Evolutionary conservation across 2,888 invertebrate species (phyloP), one percentile per base, ranked within the genome.

Genomic region (Zaprionus obscuricornis): DNA sequence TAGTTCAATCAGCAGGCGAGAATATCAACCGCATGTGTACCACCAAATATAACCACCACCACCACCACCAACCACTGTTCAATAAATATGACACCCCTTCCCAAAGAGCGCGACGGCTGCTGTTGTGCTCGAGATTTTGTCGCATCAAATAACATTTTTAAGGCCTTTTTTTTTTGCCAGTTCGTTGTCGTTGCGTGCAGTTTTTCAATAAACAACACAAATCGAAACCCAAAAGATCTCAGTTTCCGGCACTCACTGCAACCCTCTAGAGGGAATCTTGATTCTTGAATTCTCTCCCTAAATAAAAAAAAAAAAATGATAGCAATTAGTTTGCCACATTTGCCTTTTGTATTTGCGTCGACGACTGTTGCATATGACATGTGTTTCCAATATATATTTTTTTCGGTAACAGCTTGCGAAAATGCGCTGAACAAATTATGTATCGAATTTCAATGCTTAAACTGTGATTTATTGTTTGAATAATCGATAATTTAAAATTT

Each of bases 1-100:
- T 85, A 85, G 75, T 83, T 85, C 66, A 85, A 81, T 85, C 81
- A 74, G 50, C 57, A 50, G 49, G 57, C 52, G 50, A 62, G 49
- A 54, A 54, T 54, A 69, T 65, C 78, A 69, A 77, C 81, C 84
- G 47, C 85, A 84, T 66, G 57, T 75, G 66, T 66, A 63, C 46
- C 62, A 63, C 69, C 68, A 67, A 27, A 43, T 52, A 34, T 36
- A n/a, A n/a, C 40, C 39, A 42, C 29, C 33, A 46, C 36, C 46
- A 39, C 14, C 16, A 27, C 10, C 26, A 43, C 37, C 47, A 40
- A 13, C 34, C 16, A 33, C 27, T n/a, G n/a, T n/a, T n/a, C n/a
- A n/a, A n/a, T n/a, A n/a, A n/a, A n/a, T n/a, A n/a, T n/a, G n/a
- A n/a, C 58, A 37, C 52, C 74, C 57, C 47, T 42, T 11, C 13